Evolutionary conservation across 2,113 vertebrate genomes (phyloP).

Genomic region (Oreochromis niloticus): DNA sequence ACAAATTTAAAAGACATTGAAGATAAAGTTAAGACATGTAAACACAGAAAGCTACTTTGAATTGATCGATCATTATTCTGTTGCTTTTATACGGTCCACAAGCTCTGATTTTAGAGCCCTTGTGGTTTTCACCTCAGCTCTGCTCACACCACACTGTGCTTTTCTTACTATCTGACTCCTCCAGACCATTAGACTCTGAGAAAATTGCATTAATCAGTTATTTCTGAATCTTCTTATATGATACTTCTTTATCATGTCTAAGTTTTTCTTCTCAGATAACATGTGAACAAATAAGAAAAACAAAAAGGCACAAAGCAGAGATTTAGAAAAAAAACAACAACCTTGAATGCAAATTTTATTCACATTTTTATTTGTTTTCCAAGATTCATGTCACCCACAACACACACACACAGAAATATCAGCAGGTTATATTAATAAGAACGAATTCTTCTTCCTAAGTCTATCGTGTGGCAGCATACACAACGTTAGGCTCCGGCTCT

Average conservation of each 20-base stretch:
- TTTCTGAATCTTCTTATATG: neutral
- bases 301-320: rapidly evolving
- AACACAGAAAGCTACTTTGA: neutral
- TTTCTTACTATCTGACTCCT: neutral
- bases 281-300: neutral
- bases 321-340: neutral
- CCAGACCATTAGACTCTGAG: neutral
- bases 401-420: neutral
- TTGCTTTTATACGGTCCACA: neutral
- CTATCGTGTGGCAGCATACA: neutral
- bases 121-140: neutral
- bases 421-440: neutral
- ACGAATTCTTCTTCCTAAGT: rapidly evolving
- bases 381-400: rapidly evolving
- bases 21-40: neutral
- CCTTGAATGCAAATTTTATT: neutral
- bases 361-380: neutral
- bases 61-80: neutral
- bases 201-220: neutral
- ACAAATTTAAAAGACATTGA: rapidly evolving
- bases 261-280: rapidly evolving
- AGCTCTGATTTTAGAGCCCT: neutral
- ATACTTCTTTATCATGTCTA: neutral
- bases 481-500: neutral
- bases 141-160: neutral